Evolutionary conservation across 2,797 vertebrate species (phyloP).

Genomic region (Syndactyla subalaris): DNA sequence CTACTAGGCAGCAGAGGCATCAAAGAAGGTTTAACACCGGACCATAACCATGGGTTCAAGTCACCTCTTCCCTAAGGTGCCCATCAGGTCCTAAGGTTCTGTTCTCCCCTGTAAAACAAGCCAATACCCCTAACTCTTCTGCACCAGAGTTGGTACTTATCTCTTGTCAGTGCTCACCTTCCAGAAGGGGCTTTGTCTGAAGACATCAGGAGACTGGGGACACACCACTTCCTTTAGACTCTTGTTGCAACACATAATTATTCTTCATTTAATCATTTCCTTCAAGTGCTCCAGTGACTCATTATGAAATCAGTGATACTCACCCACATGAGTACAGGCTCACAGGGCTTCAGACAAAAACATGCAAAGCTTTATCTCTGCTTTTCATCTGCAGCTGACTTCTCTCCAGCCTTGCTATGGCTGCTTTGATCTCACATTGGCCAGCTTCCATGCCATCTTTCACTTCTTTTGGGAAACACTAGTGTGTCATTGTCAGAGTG

Average conservation of each 20-base stretch:
- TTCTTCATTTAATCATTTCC: constrained; percentile 6
- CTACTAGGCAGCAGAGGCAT: not conserved
- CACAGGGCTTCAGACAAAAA: not conserved
- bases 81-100: not conserved
- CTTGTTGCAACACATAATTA: not conserved
- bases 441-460: constrained; percentile 18
- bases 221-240: not conserved
- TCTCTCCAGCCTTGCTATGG: not conserved
- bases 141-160: fast-evolving
- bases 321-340: not conserved
- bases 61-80: not conserved
- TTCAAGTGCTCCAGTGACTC: not conserved
- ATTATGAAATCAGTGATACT: not conserved
- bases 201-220: not conserved
- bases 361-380: not conserved
- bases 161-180: not conserved
- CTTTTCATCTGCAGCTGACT: constrained; percentile 27
- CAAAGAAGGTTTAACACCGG: not conserved
- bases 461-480: not conserved
- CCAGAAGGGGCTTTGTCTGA: not conserved
- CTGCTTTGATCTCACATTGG: constrained; percentile 18
- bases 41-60: not conserved
- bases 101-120: not conserved
- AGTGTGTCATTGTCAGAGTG: not conserved
- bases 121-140: not conserved